Conservation (phyloP, 2,888 invertebrate species). For the Limenitis camilla region DNA sequence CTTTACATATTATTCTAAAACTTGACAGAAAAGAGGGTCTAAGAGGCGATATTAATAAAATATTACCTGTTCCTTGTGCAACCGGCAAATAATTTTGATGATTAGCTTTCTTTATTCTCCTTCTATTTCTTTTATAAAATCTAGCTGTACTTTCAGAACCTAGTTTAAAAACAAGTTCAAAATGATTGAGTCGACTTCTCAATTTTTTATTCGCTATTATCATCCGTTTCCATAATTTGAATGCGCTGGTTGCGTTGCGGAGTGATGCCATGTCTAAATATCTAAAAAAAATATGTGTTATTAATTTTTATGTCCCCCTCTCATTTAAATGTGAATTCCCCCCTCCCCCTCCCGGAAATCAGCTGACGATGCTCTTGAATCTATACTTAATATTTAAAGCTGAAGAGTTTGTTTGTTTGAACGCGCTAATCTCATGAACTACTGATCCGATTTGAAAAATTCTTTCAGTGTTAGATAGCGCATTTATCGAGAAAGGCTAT, state of each 20-base stretch:
- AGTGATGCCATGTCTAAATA: conserved; percentile 50
- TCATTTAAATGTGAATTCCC: too few species aligned
- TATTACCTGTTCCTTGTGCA: conserved; percentile 35
- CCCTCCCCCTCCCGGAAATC: too few species aligned
- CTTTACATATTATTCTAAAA: too few species aligned
- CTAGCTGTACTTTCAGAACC: conserved; percentile 48
- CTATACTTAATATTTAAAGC: too few species aligned
- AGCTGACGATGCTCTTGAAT: too few species aligned
- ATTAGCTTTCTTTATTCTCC: conserved; percentile 30
- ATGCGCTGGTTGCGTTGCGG: conserved; percentile 36
- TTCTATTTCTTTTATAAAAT: conserved; percentile 42
- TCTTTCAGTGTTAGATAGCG: too few species aligned
- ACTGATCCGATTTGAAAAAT: too few species aligned
- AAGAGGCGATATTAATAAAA: not conserved
- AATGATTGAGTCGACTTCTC: conserved; percentile 43
- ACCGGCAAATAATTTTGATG: conserved; percentile 40
- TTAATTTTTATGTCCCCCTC: too few species aligned
- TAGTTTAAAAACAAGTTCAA: conserved; percentile 43
- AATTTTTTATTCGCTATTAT: conserved; percentile 44
- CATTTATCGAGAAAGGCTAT: too few species aligned
- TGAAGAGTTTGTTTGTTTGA: too few species aligned
- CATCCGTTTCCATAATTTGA: conserved; percentile 46
- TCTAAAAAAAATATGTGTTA: conserved; percentile 27
- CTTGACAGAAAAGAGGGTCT: too few species aligned
- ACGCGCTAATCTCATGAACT: too few species aligned